Evolutionary conservation across 2,888 invertebrate species (phyloP).

Genomic region (Nephrotoma guestfalica): DNA sequence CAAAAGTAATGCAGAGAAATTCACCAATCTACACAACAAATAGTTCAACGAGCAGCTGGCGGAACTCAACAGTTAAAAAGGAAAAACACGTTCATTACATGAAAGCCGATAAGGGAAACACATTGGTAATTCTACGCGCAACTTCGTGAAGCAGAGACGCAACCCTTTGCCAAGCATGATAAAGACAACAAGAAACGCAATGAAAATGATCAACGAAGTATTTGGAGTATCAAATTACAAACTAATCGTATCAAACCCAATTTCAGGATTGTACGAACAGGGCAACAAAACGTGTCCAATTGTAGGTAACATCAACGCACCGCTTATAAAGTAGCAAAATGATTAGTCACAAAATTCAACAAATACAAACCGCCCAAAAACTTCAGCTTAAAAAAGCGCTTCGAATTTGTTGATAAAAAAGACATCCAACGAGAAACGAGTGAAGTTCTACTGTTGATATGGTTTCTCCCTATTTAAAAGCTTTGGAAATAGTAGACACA

Average conservation of each 20-base stretch:
- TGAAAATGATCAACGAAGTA: background rate
- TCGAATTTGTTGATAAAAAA: background rate
- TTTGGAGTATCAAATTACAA: background rate
- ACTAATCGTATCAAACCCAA: background rate
- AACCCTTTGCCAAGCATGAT: background rate
- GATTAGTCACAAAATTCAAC: background rate
- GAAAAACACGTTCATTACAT: background rate
- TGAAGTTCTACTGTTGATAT: background rate
- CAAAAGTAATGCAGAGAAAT: too few relatives aligned
- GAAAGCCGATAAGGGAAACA: background rate
- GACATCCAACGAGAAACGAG: background rate
- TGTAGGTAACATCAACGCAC: background rate
- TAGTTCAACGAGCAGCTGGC: too few relatives aligned
- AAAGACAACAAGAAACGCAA: background rate
- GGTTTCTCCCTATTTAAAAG: background rate
- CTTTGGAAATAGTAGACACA: background rate
- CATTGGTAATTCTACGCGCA: background rate
- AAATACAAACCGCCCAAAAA: background rate
- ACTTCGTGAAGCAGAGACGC: background rate
- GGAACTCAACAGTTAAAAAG: background rate
- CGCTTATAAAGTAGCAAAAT: background rate
- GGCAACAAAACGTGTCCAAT: background rate
- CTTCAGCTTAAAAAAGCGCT: background rate
- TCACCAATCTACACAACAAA: too few relatives aligned
- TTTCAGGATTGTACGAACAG: background rate